Base-by-base conservation (phyloP, 2,797 vertebrate genomes). In the Babyrousa celebensis region DNA sequence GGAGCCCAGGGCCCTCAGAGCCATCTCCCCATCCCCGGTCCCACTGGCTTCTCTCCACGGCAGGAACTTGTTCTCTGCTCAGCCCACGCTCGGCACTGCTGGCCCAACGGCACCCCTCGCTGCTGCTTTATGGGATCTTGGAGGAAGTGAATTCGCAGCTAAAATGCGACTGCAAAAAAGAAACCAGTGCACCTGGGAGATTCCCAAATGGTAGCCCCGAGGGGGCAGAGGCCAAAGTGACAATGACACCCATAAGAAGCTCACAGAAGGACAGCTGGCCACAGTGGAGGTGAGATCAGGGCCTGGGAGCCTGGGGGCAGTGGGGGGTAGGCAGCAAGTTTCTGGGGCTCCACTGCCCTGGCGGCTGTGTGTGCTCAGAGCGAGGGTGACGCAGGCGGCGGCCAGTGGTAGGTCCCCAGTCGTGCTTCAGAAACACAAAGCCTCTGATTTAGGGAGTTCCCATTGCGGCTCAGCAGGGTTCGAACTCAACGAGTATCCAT, bases 1-100 rank as follows among this genome's bases (percentile, higher is more conserved):
- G 63, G 71, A 62, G 80, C 71, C 67, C 68, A 29, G 58, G 56
- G 48, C 68, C 78, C 56, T 82, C 29, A 20, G 29, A 75, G 40
- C 52, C 25, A 0, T 27, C 56, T 77, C 43, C 72, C 52, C 6
- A 6, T 9, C 32, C 83, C 3, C 0, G 5, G 23, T 54, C 82
- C 27, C 9, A 0, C 0, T 3, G 56, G 70, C 71, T 63, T 68
- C 48, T 58, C 18, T 3, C 14, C 7, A 36, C 36, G 36, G 36
- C 36, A 36, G 36, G 36, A 36, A 36, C 36, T 36, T 10, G 25
- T 27, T 54, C 65, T 16, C 29, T 23, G 21, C 80, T 92, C 29
- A 10, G 85, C 90, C 78, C 62, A 20, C 65, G 68, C 91, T 96
- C 23, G 25, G 40, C 93, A 89, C 43, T 85, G 5, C 18, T 17